These are phyloP conservation scores for Dermolepida albohirtum DNA, from an alignment of 2,888 invertebrate genomes.

Conservation along the genomic window DNA sequence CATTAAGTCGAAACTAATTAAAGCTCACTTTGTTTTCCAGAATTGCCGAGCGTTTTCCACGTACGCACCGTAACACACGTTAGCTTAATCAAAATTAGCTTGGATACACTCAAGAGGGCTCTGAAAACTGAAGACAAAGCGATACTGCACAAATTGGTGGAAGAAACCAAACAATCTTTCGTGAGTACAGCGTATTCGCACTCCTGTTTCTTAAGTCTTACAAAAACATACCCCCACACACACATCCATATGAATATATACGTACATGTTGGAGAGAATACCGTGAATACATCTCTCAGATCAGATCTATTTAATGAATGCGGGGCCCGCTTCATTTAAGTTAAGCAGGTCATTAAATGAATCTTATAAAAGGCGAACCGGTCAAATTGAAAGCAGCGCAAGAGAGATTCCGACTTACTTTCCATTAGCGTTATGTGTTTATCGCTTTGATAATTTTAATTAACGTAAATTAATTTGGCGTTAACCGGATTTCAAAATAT, in stretches of 20 bases:
- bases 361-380: constrained; percentile 12
- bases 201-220: too few species aligned
- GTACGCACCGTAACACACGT: constrained; percentile 50
- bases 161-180: constrained; percentile 45
- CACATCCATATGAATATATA: too few species aligned
- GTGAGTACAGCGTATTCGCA: too few species aligned
- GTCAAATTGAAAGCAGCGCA: background rate
- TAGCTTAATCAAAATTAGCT: constrained; percentile 47
- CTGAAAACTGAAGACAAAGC: constrained; percentile 36
- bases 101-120: constrained; percentile 41
- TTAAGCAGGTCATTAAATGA: constrained; percentile 2
- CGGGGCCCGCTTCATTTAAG: constrained; percentile 6
- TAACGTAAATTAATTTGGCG: too few species aligned
- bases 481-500: too few species aligned
- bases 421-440: too few species aligned
- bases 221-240: too few species aligned
- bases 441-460: too few species aligned
- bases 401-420: background rate
- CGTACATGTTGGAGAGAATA: too few species aligned
- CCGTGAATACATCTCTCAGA: too few species aligned
- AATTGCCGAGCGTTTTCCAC: constrained; percentile 47
- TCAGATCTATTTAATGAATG: constrained; percentile 14
- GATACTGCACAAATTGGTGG: constrained; percentile 37
- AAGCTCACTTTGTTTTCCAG: constrained; percentile 39
- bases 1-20: constrained; percentile 32